Evolutionary conservation across 2,888 invertebrate species (phyloP), one percentile per base, ranked within the genome.

Genomic region (Acronicta psi): DNA sequence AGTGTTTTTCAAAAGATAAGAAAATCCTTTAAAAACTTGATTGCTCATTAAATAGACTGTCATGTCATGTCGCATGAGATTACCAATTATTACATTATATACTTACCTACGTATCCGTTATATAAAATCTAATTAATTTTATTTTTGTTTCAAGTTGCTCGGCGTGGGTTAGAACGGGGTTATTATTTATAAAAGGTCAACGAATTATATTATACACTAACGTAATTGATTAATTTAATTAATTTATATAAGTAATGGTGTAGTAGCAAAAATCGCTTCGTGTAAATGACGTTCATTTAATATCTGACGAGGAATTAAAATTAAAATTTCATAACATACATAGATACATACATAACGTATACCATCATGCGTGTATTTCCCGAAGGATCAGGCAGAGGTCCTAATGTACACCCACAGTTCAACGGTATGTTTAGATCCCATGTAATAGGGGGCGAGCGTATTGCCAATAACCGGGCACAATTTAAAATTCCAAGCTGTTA

Each of bases 121-220:
- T 29, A 29, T 29, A 29, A 29, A 29, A 52, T 14, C 34, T 8
- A 57, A 62, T 66, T 52, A 41, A 41, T 66, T 68, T 45, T 49
- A 45, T 62, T 53, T 49, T 68, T 50, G 45, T 62, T 67, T 57
- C 13, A 13, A 38, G 0, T 40, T 5, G n/a, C 25, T 34, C n/a
- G 11, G 13, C 18, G 31, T 53, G 10, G 20, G 20, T 49, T 41
- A 34, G 38, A 34, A 13, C 54, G 42, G 25, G 29, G 49, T 44
- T 61, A 58, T 66, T 60, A 65, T 65, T 69, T 49, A n/a, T 44
- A 29, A 65, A 70, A 61, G 54, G 69, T 58, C 61, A 70, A 43
- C 10, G 45, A 51, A 23, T 65, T 45, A 29, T 36, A 25, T 57
- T n/a, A 49, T 67, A 29, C 11, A 3, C 11, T 29, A 45, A 31